Base-by-base conservation (phyloP, 2,113 vertebrate genomes). In the Notiomystis cincta region DNA sequence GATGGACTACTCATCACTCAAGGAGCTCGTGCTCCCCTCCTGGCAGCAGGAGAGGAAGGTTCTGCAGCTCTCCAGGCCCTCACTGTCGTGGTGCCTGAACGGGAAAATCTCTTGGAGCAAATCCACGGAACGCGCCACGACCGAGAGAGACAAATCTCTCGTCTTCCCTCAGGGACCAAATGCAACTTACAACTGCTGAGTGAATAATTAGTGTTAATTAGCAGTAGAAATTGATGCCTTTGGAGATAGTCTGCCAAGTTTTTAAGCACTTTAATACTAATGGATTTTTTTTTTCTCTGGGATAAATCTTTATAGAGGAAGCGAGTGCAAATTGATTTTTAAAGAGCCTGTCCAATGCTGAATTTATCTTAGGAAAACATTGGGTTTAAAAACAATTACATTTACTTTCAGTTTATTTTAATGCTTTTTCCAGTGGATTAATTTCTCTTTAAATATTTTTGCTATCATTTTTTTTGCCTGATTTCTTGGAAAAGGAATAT, bases 151-250 rank as follows among this genome's bases (percentile, higher is more conserved):
- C 96, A 97, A 97, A 96, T 97, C 94, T 96, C 82, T 87, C 90
- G 40, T 96, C 82, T 62, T 73, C 97, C 97, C 97, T 89, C 75
- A 70, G 97, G 98, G 97, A 97, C 96, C 67, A 44, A 96, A 95
- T 73, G 91, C 96, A 94, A 96, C 96, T 97, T 97, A 96, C 97
- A 98, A 97, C 97, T 96, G 97, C 98, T 96, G 97, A 97, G 98
- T 98, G 98, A 98, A 98, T 98, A 98, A 98, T 98, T 98, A 98
- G 97, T 97, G 96, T 96, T 98, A 98, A 98, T 98, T 98, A 98
- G 97, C 96, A 91, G 91, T 65, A 97, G 97, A 97, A 98, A 97
- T 97, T 97, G 97, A 98, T 98, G 98, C 96, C 98, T 97, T 98
- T 97, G 96, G 97, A 98, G 97, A 98, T 98, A 97, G 96, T 96